Percentiles rank a stretch among this genome's conserved stretches.
Evolutionary conservation across 2,888 invertebrate species (phyloP).

Genomic region (Tipula unca): DNA sequence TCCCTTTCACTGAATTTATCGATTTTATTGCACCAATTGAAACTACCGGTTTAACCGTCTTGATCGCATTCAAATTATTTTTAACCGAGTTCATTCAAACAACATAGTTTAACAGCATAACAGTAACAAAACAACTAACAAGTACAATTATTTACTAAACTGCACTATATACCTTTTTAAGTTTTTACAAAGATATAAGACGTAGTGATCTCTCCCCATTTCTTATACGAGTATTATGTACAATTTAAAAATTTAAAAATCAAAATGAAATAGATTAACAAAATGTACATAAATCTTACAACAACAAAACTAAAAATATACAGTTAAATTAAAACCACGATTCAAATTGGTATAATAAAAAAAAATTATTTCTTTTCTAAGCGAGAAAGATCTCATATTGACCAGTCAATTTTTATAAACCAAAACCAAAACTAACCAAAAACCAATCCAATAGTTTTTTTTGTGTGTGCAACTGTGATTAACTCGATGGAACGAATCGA

Average conservation of each 20-base stretch:
- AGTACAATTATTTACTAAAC: background rate
- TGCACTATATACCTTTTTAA: background rate
- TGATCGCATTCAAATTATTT: background rate
- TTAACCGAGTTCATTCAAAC: background rate
- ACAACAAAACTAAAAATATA: background rate
- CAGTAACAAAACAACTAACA: no score
- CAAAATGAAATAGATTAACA: background rate
- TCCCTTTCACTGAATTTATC: background rate
- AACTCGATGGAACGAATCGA: background rate
- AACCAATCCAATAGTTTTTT: background rate
- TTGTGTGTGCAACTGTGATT: background rate
- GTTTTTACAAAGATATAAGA: background rate
- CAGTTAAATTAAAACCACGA: background rate
- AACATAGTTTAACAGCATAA: background rate
- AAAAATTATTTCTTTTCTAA: background rate
- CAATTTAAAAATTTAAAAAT: background rate
- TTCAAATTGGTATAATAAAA: background rate
- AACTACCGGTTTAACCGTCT: background rate
- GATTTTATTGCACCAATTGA: background rate
- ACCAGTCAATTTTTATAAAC: background rate
- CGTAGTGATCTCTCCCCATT: background rate
- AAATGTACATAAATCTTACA: background rate
- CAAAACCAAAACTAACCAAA: background rate
- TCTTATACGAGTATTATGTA: background rate
- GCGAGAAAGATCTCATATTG: background rate